Base-by-base conservation (phyloP, 2,797 vertebrate genomes). In the Hybognathus amarus region DNA sequence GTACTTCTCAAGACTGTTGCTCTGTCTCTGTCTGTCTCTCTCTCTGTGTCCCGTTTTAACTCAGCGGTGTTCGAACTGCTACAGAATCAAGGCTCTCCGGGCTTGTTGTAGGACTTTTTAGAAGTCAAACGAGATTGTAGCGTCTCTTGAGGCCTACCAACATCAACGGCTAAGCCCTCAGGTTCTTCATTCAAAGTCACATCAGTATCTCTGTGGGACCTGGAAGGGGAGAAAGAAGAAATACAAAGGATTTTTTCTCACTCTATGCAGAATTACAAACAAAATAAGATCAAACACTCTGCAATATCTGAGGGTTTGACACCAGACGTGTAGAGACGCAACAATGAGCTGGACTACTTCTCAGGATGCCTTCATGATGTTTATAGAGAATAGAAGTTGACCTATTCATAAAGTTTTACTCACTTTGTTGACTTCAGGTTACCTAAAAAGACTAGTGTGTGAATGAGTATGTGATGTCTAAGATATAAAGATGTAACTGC, bases 261-360 rank as follows among this genome's bases (percentile, higher is more conserved):
- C 84, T 86, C 71, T 83, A 83, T 71, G 66, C 66, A 69, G 59
- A 83, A 88, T 87, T 80, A 84, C 84, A 86, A 88, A 87, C 79
- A 85, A 84, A 81, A 80, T 87, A 87, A 70, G 82, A 89, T 88
- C 87, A 90, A 89, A 89, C 85, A 36, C 76, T 52, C 68, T 85
- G 47, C 36, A 66, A 75, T 84, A 87, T 85, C 86, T 87, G 84
- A 89, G 82, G 79, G 67, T 42, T 80, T 77, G 42, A 69, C 67
- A 87, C 50, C 66, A 86, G 84, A 85, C 75, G 77, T 85, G 79
- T 36, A n/a, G 64, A 61, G 85, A 77, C 40, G 68, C 38, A 70
- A 30, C 64, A 83, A 85, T 84, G 85, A 84, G 84, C 64, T 80
- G 78, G 83, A 84, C 59, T 69, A 67, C n/a, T n/a, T n/a, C n/a